Evolutionary conservation across 1,140 invertebrate genomes (phyloP).

Genomic region (Brachionus calyciflorus): DNA sequence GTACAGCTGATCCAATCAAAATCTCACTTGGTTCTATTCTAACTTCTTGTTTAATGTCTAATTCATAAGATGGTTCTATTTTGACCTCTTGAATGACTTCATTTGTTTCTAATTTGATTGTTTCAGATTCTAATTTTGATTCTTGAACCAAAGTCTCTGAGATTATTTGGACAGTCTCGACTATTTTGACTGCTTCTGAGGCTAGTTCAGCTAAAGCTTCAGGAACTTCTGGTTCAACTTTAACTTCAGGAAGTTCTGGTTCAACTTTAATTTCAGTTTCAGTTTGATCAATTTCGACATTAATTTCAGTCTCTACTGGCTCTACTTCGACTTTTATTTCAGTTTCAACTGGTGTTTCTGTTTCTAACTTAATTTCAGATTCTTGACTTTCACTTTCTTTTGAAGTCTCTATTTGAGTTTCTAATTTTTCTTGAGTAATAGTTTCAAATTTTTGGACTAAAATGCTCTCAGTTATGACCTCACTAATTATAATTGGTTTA

Average conservation of each 20-base stretch:
- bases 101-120: background rate
- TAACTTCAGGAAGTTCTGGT: background rate
- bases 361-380: background rate
- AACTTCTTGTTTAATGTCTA: background rate
- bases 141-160: background rate
- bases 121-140: background rate
- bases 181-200: no score
- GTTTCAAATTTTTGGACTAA: background rate
- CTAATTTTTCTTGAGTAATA: background rate
- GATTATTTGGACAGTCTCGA: background rate
- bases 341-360: background rate
- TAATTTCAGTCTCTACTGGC: background rate
- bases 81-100: background rate
- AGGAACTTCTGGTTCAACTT: background rate
- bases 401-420: background rate
- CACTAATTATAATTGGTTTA: background rate
- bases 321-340: background rate
- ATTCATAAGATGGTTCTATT: background rate
- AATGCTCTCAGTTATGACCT: background rate
- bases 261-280: background rate
- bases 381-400: background rate
- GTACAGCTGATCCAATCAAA: background rate
- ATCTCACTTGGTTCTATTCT: background rate
- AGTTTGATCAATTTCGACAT: background rate
- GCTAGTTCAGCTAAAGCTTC: no score